Evolutionary conservation across 2,113 vertebrate species (phyloP), one percentile per base, ranked within the genome.

Genomic region (Fulmarus glacialis): DNA sequence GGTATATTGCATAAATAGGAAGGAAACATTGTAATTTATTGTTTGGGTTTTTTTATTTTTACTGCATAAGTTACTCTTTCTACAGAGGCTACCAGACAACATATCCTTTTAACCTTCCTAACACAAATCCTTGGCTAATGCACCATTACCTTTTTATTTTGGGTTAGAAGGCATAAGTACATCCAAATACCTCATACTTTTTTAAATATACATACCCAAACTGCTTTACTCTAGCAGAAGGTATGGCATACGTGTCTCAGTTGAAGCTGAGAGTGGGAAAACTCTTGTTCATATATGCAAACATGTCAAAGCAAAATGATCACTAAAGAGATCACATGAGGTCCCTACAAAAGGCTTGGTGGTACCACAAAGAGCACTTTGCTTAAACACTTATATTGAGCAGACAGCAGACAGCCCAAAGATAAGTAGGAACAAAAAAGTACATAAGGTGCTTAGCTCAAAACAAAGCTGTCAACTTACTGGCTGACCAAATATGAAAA

Each of bases 281-380:
- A 50, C 15, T 42, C 55, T 53, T 24, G 5, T 15, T 90, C 9
- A 59, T 36, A 4, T 4, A 40, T 7, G 47, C 21, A 88, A 88
- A 88, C 13, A 50, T 1, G 6, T 43, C 34, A 79, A 82, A 92
- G 71, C 7, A 90, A 84, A 85, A 74, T 30, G 7, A 53, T 7
- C 30, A 58, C 20, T 70, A 45, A 75, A 66, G 38, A 10, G 30
- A 36, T 30, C 59, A n/a, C 0, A 0, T 2, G 5, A 32, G 4
- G 16, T 30, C 16, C 24, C 36, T 42, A 56, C 1, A 0, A 62
- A 78, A 73, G 36, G 7, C 45, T 38, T 6, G 2, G 30, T 15
- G 19, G 45, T 15, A 34, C 30, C 15, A 4, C 36, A 85, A 47
- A 85, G 52, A 64, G 56, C 16, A 19, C 42, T 66, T 42, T 32